Base-by-base conservation (phyloP, 2,888 invertebrate genomes). In the Caenorhabditis sp. region DNA sequence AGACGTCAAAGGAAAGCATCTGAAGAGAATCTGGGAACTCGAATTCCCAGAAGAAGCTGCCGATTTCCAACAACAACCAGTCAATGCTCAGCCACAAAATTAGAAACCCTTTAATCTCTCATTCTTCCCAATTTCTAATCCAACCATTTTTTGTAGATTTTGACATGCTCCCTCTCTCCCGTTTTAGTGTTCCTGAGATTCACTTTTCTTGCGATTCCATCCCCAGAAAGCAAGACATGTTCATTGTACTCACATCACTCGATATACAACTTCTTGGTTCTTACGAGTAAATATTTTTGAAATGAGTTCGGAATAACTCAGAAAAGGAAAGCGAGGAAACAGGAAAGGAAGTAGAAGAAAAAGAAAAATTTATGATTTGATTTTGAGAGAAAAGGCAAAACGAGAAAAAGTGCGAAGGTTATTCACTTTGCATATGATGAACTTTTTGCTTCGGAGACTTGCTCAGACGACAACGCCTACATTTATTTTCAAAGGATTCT, bases 21-120 rank as follows among this genome's bases (percentile, higher is more conserved):
- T 92, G 80, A 92, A 92, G 84, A 86, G 92, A 31, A 91, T 92
- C 68, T 92, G 92, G 92, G 92, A 92, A 82, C 85, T 92, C 61
- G 92, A 92, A 69, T 92, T 90, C 81, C 92, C 92, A 28, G 92
- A 92, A 61, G 91, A 92, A 75, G 88, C 89, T 8, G 77, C 82
- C 64, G 86, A 84, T 58, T 81, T 85, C 35, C 82, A 85, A 47
- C 84, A 86, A 41, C 82, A 82, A 49, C 81, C 80, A 35, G 75
- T 83, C 41, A 81, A 79, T 44, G 73, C 73, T 12, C 75, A 84
- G 56, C 80, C 64, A 54, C 84, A 84, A 56, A 76, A 79, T 44
- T 74, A 56, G 73, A 49, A 31, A 35, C 16, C 28, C 49, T 38
- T 44, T 16, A 16, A 51, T n/a, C 19, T 41, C 12, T 47, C n/a